A percentile compares a stretch with the other conserved stretches of the same genome.
Conservation (phyloP, 2,797 vertebrate species). For the Clarias pachynema region DNA sequence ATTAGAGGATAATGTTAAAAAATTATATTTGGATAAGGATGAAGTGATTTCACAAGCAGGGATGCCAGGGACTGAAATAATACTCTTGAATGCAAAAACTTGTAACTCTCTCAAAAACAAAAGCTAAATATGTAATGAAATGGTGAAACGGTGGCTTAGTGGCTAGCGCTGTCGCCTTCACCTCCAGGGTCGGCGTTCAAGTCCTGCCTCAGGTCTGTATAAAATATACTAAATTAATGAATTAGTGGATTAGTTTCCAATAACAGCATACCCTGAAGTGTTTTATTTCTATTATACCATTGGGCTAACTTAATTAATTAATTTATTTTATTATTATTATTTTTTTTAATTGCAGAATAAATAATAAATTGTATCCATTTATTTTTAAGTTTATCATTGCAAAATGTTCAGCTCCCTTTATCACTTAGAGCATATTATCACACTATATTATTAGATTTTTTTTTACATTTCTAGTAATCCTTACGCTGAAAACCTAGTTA, state of each 20-base stretch:
- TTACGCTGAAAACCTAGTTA: too few relatives aligned
- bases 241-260: neutral
- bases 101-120: neutral
- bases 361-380: neutral
- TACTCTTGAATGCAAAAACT: neutral
- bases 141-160: too few relatives aligned
- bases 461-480: too few relatives aligned
- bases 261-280: neutral
- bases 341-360: neutral
- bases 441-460: neutral
- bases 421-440: neutral
- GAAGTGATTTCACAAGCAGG: neutral
- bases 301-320: neutral
- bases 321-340: neutral
- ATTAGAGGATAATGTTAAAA: neutral
- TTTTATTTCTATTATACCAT: neutral
- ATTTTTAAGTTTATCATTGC: neutral
- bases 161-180: too few relatives aligned
- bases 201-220: too few relatives aligned
- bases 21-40: neutral
- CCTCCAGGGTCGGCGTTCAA: too few relatives aligned
- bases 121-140: too few relatives aligned
- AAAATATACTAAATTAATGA: neutral
- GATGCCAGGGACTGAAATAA: neutral
- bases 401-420: neutral